A percentile compares a stretch with the other conserved stretches of the same genome.
Conservation (phyloP, 1,140 invertebrate genomes). For the Orchestia grillus region DNA sequence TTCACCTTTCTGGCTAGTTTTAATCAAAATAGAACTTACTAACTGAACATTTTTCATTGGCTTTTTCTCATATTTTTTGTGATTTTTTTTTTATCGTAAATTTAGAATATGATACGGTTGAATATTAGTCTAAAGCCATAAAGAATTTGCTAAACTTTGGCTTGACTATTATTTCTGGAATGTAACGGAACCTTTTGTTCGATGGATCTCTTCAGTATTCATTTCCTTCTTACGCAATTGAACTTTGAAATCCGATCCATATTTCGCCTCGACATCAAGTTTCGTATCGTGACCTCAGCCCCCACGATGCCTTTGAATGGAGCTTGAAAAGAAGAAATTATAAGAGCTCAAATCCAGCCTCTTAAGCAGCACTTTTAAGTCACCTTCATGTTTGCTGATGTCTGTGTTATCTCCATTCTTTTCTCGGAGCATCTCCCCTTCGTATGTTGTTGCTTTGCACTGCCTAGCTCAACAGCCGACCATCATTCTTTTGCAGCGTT, state of each 20-base stretch:
- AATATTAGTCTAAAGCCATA: no score
- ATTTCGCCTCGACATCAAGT: not conserved
- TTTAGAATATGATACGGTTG: no score
- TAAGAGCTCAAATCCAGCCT: not conserved
- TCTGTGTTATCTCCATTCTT: constrained; percentile 17
- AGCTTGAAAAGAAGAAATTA: not conserved
- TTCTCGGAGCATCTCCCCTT: not conserved
- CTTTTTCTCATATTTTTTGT: no score
- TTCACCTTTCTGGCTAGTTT: no score
- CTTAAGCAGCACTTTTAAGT: not conserved
- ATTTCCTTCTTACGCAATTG: not conserved
- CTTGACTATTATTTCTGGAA: not conserved
- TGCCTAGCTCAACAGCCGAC: constrained; percentile 17
- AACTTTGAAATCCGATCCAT: not conserved
- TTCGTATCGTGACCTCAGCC: not conserved
- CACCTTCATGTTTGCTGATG: constrained; percentile 7
- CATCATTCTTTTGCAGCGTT: constrained; percentile 39
- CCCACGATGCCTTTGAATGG: not conserved
- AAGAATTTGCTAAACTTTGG: no score
- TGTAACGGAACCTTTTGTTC: not conserved
- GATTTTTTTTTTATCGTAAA: no score
- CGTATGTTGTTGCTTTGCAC: constrained; percentile 1
- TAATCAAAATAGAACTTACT: no score
- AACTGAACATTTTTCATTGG: no score
- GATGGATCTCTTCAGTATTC: not conserved